A percentile compares a stretch with the other conserved stretches of the same genome.
These are phyloP conservation scores for Ariolimax columbianus DNA, from an alignment of 2,888 invertebrate species.

Conservation along the genomic window DNA sequence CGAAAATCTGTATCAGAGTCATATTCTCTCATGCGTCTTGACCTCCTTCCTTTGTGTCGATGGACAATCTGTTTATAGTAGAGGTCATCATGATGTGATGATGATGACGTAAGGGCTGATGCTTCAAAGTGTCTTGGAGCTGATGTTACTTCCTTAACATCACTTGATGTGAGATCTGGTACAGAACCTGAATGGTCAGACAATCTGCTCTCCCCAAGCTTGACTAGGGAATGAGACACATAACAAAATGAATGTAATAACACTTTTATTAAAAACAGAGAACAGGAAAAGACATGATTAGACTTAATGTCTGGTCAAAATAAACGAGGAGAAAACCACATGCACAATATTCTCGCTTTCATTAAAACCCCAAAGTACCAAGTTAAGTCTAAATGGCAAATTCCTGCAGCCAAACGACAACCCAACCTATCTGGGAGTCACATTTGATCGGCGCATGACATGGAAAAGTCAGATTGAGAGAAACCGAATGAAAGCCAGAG, in stretches of 20 bases:
- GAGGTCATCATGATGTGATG: conserved; percentile 49
- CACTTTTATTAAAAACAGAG: neutral
- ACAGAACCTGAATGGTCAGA: conserved; percentile 40
- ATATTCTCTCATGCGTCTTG: conserved; percentile 68
- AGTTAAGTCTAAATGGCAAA: too few relatives aligned
- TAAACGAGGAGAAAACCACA: too few relatives aligned
- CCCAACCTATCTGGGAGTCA: too few relatives aligned
- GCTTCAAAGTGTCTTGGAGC: neutral
- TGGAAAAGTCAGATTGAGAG: too few relatives aligned
- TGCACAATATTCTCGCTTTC: too few relatives aligned
- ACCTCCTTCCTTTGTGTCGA: conserved; percentile 50
- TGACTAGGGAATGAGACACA: neutral
- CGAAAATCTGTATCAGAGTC: conserved; percentile 76
- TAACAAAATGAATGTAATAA: neutral
- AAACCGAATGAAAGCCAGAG: too few relatives aligned
- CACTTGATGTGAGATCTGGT: conserved; percentile 29
- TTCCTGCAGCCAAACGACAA: too few relatives aligned
- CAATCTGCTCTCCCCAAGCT: neutral
- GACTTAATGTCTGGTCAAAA: too few relatives aligned
- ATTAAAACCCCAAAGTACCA: too few relatives aligned
- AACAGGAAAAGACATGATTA: neutral
- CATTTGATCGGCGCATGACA: too few relatives aligned
- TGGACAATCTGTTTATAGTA: conserved; percentile 49
- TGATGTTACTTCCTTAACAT: neutral
- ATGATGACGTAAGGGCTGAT: neutral